Evolutionary conservation across 2,113 vertebrate genomes (phyloP), one percentile per base, ranked within the genome.

Genomic region (Pteruthius melanotis): DNA sequence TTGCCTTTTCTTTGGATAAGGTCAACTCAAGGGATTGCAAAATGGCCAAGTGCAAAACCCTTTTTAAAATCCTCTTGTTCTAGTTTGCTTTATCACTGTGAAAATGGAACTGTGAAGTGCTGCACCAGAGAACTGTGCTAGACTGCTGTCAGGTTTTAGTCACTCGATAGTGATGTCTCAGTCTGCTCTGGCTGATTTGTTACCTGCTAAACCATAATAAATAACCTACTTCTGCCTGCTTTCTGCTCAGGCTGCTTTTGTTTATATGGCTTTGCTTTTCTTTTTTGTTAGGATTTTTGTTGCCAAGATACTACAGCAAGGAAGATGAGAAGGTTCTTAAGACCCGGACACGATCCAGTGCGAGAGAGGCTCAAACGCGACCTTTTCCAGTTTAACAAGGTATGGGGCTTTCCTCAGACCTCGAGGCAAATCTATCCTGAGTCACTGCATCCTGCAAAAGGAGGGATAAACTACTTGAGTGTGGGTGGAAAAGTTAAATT

Each of bases 371-470:
- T 99, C 44, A 99, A 99, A 97, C 98, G 99, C 5, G 99, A 99
- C 84, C 98, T 99, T 63, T 99, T 99, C 96, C 99, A 99, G 90
- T 99, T 99, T 70, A 99, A 99, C 96, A 99, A 99, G 99, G 99
- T 98, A 97, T 15, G 59, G 66, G n/a, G 27, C 56, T 85, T 52
- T 49, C 87, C 65, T 93, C 60, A n/a, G 37, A 30, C 69, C 50
- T 23, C 33, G 28, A 13, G 60, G 69, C 60, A 94, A 6, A 68
- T 56, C 60, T 45, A 0, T 65, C 59, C 74, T 56, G 54, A 87
- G 76, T 49, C 26, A 19, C 60, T 77, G 69, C 44, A 23, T 35
- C 5, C 40, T 31, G 37, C 27, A 31, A 20, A 85, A 50, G 12
- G 20, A 83, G 37, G 76, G 76, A 39, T 70, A 59, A 93, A 76